Base-by-base conservation (phyloP, 1,140 invertebrate species). In the Drosophila punjabiensis region DNA sequence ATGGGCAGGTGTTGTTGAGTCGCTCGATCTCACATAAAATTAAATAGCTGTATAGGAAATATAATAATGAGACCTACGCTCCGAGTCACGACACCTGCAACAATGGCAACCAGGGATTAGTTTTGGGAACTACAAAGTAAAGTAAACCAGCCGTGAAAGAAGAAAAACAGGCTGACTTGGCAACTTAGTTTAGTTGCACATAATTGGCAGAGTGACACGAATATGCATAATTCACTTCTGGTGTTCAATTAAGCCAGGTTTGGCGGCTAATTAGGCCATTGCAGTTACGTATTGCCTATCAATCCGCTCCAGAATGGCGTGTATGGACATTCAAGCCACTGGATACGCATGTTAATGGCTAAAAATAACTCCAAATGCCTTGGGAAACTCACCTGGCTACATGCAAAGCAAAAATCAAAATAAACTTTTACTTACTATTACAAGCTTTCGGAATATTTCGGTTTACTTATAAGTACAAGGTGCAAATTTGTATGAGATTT, bases 91-190 rank as follows among this genome's bases (percentile, higher is more conserved):
- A 63, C 55, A 78, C 16, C 66, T 58, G 16, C 63, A 73, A 85
- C 83, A 86, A 86, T 82, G 63, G 76, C 76, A 65, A 59, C 76
- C 76, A 71, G 37, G 52, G 16, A 39, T 75, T 78, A 65, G 60
- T 66, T 77, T 85, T 75, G 48, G 56, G 70, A 76, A 83, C 53
- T 55, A 65, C 53, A 39, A 74, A 32, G 4, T 56, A 39, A 74
- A 32, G 4, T 56, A 11, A 33, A 32, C 43, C 37, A 74, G 13
- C 37, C 20, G 24, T 35, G 59, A 11, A 53, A 59, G 28, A 32
- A 39, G 52, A 45, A 65, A 64, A 20, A 20, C 24, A n/a, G 20
- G 4, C 50, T 47, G 20, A 28, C 18, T 14, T 8, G 16, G 50
- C 43, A 66, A 24, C 43, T 60, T 59, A 59, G 52, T 48, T 67